Conservation (phyloP, 2,797 vertebrate species). For the Enteromius argenteus region DNA sequence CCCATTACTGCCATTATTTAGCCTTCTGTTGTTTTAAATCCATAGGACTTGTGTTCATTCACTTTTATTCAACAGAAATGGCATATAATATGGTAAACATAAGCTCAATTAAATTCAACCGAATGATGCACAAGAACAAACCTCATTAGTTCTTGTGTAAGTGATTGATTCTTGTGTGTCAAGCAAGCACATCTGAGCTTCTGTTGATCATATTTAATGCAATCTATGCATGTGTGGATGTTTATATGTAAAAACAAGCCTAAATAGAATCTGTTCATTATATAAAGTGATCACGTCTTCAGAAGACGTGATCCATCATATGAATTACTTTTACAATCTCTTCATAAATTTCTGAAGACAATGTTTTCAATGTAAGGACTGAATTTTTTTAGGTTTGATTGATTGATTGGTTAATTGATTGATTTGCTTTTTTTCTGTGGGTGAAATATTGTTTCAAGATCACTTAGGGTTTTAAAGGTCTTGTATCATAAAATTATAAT, state of each 20-base stretch:
- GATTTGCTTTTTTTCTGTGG: background rate
- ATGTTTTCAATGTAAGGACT: background rate
- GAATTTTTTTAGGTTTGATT: background rate
- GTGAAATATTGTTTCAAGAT: background rate
- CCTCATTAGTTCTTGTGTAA: background rate
- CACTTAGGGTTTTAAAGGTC: background rate
- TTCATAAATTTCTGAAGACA: background rate
- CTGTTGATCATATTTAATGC: background rate
- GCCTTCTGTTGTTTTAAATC: background rate
- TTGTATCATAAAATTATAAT: background rate
- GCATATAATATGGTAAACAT: background rate
- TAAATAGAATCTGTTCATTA: background rate
- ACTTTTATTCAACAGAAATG: conserved; percentile 1
- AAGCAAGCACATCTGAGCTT: background rate
- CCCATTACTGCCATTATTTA: background rate
- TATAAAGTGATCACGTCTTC: background rate
- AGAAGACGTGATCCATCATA: background rate
- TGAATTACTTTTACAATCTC: background rate
- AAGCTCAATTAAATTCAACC: background rate
- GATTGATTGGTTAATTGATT: background rate
- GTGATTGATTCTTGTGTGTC: background rate
- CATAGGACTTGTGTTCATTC: background rate
- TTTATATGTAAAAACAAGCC: background rate
- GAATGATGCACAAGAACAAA: background rate
- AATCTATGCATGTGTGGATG: background rate